Evolutionary conservation across 92 coral and sea anemone species (phyloP).

Genomic region (Phenganax subtilis): DNA sequence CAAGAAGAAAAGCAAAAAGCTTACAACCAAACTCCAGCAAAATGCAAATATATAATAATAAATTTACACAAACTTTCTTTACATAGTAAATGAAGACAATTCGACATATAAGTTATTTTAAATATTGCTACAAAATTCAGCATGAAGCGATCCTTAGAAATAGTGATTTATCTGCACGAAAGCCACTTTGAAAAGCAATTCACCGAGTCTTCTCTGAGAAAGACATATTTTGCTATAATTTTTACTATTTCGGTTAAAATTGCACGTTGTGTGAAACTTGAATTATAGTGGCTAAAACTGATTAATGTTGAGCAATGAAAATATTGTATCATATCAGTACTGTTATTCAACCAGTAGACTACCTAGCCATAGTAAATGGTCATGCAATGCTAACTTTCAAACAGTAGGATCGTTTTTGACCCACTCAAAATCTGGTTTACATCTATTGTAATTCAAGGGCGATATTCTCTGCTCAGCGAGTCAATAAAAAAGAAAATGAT

Average conservation of each 20-base stretch:
- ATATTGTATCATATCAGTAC: neutral
- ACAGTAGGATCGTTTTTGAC: no score
- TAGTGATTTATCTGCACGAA: constrained; percentile 1
- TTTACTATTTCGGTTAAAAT: neutral
- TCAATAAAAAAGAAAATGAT: no score
- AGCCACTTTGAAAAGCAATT: constrained; percentile 27
- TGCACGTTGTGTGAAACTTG: neutral
- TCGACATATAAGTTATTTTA: constrained; percentile 29
- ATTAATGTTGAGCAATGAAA: neutral
- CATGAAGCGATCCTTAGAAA: neutral
- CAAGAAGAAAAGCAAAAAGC: neutral
- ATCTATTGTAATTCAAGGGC: no score
- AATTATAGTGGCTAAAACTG: constrained; percentile 15
- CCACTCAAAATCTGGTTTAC: no score
- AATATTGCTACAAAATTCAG: constrained; percentile 34
- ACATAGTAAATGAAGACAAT: constrained; percentile 38
- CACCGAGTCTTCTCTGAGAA: neutral
- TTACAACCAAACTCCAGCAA: neutral
- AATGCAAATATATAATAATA: constrained; percentile 21
- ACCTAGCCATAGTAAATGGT: no score
- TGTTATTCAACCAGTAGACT: neutral
- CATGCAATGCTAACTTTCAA: no score
- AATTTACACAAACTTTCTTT: constrained; percentile 19
- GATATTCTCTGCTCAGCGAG: no score
- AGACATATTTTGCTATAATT: no score